Percentiles rank a stretch among this genome's conserved stretches.
These are phyloP conservation scores for Drosophila lowei DNA, from an alignment of 1,140 invertebrate genomes.

Conservation along the genomic window DNA sequence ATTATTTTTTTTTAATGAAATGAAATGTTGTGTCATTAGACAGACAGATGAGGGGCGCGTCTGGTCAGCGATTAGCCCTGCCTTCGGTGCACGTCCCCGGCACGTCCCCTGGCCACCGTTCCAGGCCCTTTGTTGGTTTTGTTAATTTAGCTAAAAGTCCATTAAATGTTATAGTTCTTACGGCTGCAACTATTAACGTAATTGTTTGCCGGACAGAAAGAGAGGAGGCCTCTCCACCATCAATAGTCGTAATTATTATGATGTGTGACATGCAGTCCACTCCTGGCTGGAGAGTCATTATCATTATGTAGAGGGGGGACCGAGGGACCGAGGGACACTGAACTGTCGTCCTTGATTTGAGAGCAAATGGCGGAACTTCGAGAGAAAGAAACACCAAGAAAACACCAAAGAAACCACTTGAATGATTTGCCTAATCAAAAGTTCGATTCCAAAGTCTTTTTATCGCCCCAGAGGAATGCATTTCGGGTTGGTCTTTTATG, in stretches of 20 bases:
- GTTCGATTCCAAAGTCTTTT: too few relatives aligned
- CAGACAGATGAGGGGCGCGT: constrained; percentile 60
- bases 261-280: constrained; percentile 63
- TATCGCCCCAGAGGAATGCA: too few relatives aligned
- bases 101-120: too few relatives aligned
- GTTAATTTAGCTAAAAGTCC: constrained; percentile 80
- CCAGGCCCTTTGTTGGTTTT: constrained; percentile 53
- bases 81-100: too few relatives aligned
- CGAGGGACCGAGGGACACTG: neutral
- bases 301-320: constrained; percentile 50
- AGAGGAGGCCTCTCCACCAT: constrained; percentile 13
- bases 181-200: constrained; percentile 67
- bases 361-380: too few relatives aligned
- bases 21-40: constrained; percentile 79
- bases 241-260: constrained; percentile 64
- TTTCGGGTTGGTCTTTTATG: neutral
- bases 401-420: too few relatives aligned
- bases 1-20: constrained; percentile 61
- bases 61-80: constrained; percentile 53
- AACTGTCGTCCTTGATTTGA: constrained; percentile 32
- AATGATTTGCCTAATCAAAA: too few relatives aligned
- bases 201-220: constrained; percentile 52
- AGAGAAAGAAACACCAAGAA: too few relatives aligned
- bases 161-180: constrained; percentile 74
- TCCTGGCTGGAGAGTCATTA: constrained; percentile 47